A percentile compares a stretch with the other conserved stretches of the same genome.
Evolutionary conservation across 2,113 vertebrate genomes (phyloP).

Genomic region (Oreochromis aureus): DNA sequence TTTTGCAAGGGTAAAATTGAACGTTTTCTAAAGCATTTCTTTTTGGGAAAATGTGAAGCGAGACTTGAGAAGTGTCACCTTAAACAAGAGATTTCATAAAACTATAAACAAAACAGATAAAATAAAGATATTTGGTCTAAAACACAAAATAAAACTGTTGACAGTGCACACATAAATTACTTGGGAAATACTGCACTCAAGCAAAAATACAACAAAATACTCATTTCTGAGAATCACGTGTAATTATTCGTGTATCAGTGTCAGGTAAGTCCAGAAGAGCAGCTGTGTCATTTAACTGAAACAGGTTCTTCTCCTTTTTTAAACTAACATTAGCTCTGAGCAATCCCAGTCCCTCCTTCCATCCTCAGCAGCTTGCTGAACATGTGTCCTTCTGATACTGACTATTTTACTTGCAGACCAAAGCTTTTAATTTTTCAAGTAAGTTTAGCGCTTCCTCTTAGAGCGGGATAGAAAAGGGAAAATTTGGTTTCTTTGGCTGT

Average conservation of each 20-base stretch:
- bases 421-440: background rate
- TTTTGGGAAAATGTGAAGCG: background rate
- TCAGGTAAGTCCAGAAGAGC: background rate
- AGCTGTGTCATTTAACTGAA: background rate
- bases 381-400: background rate
- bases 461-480: background rate
- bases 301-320: background rate
- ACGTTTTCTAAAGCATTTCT: fast-evolving
- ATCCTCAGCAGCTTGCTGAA: background rate
- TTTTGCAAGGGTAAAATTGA: background rate
- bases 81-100: background rate
- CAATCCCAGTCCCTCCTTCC: background rate
- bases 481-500: background rate
- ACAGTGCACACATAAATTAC: background rate
- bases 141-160: background rate
- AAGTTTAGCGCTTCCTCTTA: background rate
- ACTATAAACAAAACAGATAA: background rate
- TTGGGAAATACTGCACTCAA: background rate
- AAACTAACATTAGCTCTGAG: background rate
- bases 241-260: background rate
- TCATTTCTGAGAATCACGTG: background rate
- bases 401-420: background rate
- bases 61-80: fast-evolving
- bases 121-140: background rate
- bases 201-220: background rate